Base-by-base conservation (phyloP, 2,888 invertebrate species). In the Dichetophora obliterata region DNA sequence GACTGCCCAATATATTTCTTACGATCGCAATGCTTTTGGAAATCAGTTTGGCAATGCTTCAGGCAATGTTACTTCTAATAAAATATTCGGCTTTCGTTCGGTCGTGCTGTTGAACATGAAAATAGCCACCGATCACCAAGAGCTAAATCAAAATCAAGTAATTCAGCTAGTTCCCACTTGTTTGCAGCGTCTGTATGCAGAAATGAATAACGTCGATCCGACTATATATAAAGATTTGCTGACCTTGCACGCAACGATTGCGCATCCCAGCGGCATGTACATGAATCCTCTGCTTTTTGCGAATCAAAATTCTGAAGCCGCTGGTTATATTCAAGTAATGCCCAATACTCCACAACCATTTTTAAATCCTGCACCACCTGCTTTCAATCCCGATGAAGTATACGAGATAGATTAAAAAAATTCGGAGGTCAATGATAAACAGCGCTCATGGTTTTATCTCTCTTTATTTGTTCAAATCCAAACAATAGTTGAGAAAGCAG, bases 91-190 rank as follows among this genome's bases (percentile, higher is more conserved):
- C 48, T 88, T 90, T 81, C 87, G 90, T 66, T 86, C 89, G 16
- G 90, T 90, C 82, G 86, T 90, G 16, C 81, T 90, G 69, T 83
- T 90, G 5, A 89, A 89, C 77, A 86, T 90, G 85, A 89, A 89
- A 80, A 90, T 93, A 69, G 90, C 92, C 73, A 91, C 92, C 80
- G 93, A 93, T 84, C 92, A 92, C 90, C 93, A 93, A 48, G 91
- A 90, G 80, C 90, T 93, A 86, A 91, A 89, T 76, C 92, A 92
- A 74, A 89, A 90, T 77, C 92, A 93, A 86, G 90, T 93, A 50
- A 89, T 92, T 6, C 91, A 91, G 81, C 90, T 93, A 85, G 88
- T 93, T 82, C 93, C 93, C 11, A 85, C 86, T 16, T 90, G 93
- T 80, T 84, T 91, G 75, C 88, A 90, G 78, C 89, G 90, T 72